phyloP scores from a whole-genome alignment of 2,113 vertebrate genomes.

The Heloderma charlesbogerti region DNA sequence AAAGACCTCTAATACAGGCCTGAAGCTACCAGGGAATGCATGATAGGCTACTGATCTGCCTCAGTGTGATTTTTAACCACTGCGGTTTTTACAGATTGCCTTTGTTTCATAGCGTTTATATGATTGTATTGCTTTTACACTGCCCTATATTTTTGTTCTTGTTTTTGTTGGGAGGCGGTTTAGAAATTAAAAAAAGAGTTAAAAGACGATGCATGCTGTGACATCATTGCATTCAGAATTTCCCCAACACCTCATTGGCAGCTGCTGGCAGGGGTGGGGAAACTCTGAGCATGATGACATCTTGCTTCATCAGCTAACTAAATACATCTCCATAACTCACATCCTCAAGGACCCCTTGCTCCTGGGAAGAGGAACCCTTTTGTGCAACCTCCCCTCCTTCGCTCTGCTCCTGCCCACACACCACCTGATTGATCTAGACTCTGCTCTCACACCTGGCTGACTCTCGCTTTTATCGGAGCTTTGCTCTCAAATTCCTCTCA shows the following conservation, averaged over 20 bases:
- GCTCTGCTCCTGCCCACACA: rapidly evolving
- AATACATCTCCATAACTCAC: neutral
- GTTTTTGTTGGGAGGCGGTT: neutral
- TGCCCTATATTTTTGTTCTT: neutral
- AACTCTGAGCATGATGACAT: too few relatives aligned
- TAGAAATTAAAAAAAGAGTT: too few relatives aligned
- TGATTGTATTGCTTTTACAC: neutral
- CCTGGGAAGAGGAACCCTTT: neutral
- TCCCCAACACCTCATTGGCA: neutral
- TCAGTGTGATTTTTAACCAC: neutral
- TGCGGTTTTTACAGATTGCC: neutral
- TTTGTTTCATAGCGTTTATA: neutral
- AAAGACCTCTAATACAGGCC: neutral
- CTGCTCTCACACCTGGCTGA: neutral
- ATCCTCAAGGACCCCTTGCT: neutral
- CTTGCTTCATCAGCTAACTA: neutral
- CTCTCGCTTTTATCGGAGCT: neutral
- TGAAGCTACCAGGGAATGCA: neutral
- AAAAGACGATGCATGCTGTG: neutral
- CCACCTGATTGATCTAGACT: too few relatives aligned
- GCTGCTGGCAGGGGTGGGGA: neutral
- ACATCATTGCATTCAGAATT: neutral
- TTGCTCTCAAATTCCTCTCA: neutral
- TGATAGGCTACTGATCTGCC: too few relatives aligned
- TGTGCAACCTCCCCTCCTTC: neutral